Evolutionary conservation across 2,113 vertebrate genomes (phyloP).

Genomic region (Ibidorhyncha struthersii): DNA sequence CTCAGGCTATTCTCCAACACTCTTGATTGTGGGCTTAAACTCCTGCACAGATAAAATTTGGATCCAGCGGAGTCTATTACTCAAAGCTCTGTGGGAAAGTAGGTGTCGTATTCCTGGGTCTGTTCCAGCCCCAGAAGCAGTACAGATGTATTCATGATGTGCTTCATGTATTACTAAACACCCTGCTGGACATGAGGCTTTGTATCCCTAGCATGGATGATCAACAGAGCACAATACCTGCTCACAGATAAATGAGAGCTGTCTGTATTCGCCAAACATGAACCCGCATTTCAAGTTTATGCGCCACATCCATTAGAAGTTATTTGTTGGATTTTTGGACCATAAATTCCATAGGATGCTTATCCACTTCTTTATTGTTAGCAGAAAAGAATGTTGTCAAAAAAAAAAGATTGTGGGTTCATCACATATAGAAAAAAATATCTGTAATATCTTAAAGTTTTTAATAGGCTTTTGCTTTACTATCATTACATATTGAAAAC

Average conservation of each 20-base stretch:
- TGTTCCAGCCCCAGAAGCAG: not conserved
- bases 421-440: not conserved
- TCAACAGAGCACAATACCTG: not conserved
- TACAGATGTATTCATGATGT: not conserved
- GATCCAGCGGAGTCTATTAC: not conserved
- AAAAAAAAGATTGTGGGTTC: not conserved
- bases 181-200: not conserved
- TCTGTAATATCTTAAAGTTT: not conserved
- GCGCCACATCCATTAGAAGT: not conserved
- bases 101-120: not conserved
- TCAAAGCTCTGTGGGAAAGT: slow-evolving; percentile 1
- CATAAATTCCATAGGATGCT: not conserved
- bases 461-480: not conserved
- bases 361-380: not conserved
- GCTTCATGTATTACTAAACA: not conserved
- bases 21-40: not conserved
- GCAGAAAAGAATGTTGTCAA: not conserved
- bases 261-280: not conserved
- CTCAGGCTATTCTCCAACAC: not conserved
- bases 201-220: not conserved
- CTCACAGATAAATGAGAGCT: not conserved
- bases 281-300: not conserved
- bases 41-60: not conserved
- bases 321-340: not conserved
- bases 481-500: not conserved